Evolutionary conservation across 2,888 invertebrate genomes (phyloP), one percentile per base, ranked within the genome.

Genomic region (Ephialtes manifestator): DNA sequence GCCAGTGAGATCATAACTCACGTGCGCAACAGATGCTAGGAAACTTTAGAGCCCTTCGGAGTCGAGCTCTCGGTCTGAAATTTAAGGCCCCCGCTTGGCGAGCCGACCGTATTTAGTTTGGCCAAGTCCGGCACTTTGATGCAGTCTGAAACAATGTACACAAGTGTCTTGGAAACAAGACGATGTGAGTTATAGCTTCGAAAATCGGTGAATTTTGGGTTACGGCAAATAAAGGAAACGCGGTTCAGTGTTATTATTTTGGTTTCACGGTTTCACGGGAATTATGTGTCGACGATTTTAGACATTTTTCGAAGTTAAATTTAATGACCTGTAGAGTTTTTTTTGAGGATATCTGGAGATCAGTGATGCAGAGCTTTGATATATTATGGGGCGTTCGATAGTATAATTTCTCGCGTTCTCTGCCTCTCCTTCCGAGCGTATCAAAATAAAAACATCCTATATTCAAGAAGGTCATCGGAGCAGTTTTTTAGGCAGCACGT

Each of bases 11-110:
- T 87, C 88, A 87, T 90, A 89, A 87, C 87, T 89, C 91, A 91
- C 87, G 89, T 89, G 91, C 87, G 91, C 91, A 91, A 91, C 91
- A 91, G 91, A 91, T 91, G 91, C 89, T 76, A 81, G 78, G 81
- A 78, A 84, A 84, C 72, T 84, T 84, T 81, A 81, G 84, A 84
- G 84, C 78, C 78, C 84, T 78, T 78, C 53, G 28, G 84, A 81
- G 78, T 70, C 77, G 67, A 28, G 67, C 76, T 67, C 74, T 75
- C 81, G 80, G 83, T 85, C 79, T 63, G 82, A 87, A 86, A 85
- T 89, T 87, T 86, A 79, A 87, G 80, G 78, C 71, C 53, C 28
- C 63, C 70, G 60, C 60, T 70, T 58, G 28, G 78, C 15, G 53
- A 20, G 10, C 18, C 39, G 24, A 18, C 20, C 48, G 48, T 51